These are phyloP conservation scores for Trichosurus vulpecula DNA, from an alignment of 2,797 vertebrate genomes.

Conservation along the genomic window DNA sequence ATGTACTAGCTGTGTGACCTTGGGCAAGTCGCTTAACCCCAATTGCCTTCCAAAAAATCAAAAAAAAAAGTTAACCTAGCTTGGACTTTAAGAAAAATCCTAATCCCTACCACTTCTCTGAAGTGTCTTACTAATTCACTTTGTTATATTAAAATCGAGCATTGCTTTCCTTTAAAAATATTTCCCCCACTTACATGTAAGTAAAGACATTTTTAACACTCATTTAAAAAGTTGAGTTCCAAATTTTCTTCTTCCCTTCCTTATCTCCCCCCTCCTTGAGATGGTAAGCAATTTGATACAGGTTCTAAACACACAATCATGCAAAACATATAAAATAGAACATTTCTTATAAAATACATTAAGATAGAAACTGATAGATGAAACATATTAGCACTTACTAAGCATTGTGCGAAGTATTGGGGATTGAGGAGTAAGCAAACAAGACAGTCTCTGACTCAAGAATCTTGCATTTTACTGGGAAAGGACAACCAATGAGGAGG, in stretches of 20 bases:
- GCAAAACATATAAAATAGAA: neutral
- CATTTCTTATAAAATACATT: neutral
- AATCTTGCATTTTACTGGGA: neutral
- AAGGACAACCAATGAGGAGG: neutral
- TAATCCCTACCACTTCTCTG: too few species aligned
- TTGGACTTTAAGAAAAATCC: neutral
- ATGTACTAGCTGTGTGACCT: too few species aligned
- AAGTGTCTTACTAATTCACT: rapidly evolving
- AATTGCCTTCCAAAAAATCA: too few species aligned
- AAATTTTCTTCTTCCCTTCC: neutral
- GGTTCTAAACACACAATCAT: neutral
- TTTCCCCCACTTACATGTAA: neutral
- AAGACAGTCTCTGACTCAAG: neutral
- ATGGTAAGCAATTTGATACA: neutral
- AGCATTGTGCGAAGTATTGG: neutral
- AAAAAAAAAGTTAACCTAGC: neutral
- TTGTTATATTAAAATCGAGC: neutral
- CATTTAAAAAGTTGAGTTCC: neutral
- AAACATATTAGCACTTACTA: neutral
- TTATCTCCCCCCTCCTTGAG: neutral
- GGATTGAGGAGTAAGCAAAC: neutral
- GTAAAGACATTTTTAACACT: neutral
- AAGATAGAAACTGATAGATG: neutral
- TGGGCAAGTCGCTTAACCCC: too few species aligned
- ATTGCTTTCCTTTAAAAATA: too few species aligned